Percentiles rank a stretch among this genome's conserved stretches.
Conservation (phyloP, 2,888 invertebrate species). For the Eupithecia subfuscata region DNA sequence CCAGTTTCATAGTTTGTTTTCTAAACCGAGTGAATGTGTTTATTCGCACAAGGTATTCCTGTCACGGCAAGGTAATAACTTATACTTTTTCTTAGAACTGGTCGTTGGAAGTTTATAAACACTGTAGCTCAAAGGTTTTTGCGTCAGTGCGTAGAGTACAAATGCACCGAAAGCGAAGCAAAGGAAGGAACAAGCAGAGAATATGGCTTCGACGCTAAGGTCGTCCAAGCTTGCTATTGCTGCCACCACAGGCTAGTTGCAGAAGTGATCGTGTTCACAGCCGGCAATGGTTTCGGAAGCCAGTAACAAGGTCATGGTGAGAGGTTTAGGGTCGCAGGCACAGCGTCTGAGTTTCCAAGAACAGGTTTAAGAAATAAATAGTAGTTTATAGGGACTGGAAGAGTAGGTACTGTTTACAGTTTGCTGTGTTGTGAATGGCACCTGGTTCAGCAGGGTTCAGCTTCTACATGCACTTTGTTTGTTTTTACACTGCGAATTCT, state of each 20-base stretch:
- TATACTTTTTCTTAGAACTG: conserved; percentile 13
- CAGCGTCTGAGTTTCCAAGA: conserved; percentile 46
- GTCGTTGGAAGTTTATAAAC: conserved; percentile 11
- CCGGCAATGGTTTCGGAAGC: conserved; percentile 43
- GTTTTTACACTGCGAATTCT: not conserved
- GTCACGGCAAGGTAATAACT: conserved; percentile 19
- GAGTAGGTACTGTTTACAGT: conserved; percentile 9
- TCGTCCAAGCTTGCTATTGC: conserved; percentile 45
- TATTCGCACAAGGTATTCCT: conserved; percentile 1
- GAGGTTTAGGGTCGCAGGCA: conserved; percentile 41
- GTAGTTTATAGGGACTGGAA: conserved; percentile 50
- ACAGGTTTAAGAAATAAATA: conserved; percentile 55
- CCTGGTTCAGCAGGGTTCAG: not conserved
- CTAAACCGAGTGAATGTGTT: conserved; percentile 5
- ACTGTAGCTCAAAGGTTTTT: conserved; percentile 4
- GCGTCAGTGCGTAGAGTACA: not conserved
- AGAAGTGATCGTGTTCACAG: conserved; percentile 34
- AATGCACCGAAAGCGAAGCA: not conserved
- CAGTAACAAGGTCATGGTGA: conserved; percentile 49
- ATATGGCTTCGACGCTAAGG: conserved; percentile 18
- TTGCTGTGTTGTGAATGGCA: conserved; percentile 3
- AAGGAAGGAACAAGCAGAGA: not conserved
- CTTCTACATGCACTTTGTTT: not conserved
- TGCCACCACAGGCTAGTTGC: conserved; percentile 33
- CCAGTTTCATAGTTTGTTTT: conserved; percentile 6